phyloP scores from a whole-genome alignment of 2,888 invertebrate species.

The Caenorhabditis japonica region DNA sequence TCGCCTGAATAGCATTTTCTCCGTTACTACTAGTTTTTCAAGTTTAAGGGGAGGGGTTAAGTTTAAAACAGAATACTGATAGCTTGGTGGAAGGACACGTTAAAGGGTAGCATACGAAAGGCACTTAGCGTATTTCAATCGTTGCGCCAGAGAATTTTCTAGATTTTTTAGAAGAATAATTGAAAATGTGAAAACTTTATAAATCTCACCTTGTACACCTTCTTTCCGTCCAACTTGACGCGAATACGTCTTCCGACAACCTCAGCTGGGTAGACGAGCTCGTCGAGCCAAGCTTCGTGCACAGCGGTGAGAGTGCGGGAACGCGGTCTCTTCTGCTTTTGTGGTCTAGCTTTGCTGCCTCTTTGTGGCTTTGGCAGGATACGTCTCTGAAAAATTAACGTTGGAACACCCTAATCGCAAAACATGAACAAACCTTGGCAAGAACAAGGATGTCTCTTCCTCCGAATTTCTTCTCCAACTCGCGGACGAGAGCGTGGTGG shows the following conservation, averaged over 20 bases:
- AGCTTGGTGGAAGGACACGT: no score
- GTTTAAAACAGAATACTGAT: no score
- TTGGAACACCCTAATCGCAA: conserved; percentile 4
- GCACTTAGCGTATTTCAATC: no score
- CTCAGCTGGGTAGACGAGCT: conserved; percentile 97
- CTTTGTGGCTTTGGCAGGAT: conserved; percentile 98
- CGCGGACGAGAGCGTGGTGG: conserved; percentile 94
- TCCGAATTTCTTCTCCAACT: conserved; percentile 98
- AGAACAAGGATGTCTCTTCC: conserved; percentile 98
- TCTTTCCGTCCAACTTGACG: conserved; percentile 93
- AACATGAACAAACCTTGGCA: conserved; percentile 80
- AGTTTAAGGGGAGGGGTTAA: no score
- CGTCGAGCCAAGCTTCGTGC: conserved; percentile 95
- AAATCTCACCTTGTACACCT: conserved; percentile 85
- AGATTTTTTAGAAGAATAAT: no score
- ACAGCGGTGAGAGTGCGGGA: conserved; percentile 93
- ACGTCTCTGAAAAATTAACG: conserved; percentile 84
- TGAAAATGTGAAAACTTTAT: no score
- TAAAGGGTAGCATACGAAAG: no score
- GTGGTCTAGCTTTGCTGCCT: conserved; percentile 81
- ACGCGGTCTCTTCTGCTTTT: conserved; percentile 85
- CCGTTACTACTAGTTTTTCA: no score
- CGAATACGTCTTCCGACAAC: conserved; percentile 98
- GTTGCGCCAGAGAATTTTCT: no score
- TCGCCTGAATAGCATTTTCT: no score